These are phyloP conservation scores for Tachina fera DNA, from an alignment of 2,888 invertebrate species.

Conservation along the genomic window DNA sequence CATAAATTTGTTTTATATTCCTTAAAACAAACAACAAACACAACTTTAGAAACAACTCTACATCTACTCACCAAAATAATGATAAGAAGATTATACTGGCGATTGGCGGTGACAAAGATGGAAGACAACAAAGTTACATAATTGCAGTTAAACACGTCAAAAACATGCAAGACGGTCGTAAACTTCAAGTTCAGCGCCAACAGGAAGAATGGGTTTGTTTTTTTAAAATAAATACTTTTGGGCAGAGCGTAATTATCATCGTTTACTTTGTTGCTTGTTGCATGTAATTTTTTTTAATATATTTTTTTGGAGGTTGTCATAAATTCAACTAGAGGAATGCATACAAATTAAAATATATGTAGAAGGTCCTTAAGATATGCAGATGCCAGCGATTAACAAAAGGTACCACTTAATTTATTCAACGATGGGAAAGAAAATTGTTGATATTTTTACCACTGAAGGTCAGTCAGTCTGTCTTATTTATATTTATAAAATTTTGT, in stretches of 20 bases:
- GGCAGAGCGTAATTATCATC: constrained; percentile 18
- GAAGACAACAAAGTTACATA: not conserved
- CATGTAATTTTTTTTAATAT: not conserved
- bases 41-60: constrained; percentile 16
- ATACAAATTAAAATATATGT: not conserved
- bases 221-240: constrained; percentile 14
- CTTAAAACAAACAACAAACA: not conserved
- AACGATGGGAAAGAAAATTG: not conserved
- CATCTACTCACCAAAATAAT: not conserved
- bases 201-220: not conserved
- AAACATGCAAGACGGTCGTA: constrained; percentile 24
- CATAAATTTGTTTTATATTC: constrained; percentile 22
- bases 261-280: not conserved
- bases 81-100: not conserved
- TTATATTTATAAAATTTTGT: not conserved
- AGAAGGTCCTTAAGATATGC: not conserved
- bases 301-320: not conserved
- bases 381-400: not conserved
- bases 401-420: no score
- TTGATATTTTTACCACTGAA: not conserved
- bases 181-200: constrained; percentile 19
- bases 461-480: no score
- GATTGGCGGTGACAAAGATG: constrained; percentile 2
- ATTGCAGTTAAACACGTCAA: constrained; percentile 34
- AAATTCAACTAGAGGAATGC: not conserved